Conservation (phyloP, 2,113 vertebrate genomes). For the Semnornis frantzii region DNA sequence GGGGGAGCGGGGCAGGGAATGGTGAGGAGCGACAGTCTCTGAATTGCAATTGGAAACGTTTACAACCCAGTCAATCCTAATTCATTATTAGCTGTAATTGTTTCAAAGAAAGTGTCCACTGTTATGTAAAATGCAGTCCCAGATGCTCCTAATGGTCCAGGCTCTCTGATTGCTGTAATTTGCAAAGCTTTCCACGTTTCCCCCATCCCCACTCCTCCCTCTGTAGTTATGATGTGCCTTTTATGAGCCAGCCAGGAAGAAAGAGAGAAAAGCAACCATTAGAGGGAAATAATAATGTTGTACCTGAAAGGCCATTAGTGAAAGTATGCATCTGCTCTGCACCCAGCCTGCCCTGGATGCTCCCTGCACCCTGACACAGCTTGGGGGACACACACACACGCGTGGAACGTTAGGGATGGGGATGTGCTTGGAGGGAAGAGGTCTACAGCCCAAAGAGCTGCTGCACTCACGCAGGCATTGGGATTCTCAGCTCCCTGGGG, state of each 20-base stretch:
- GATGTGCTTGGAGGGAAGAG: neutral
- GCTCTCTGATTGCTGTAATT: slow-evolving; percentile 77
- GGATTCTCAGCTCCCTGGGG: neutral
- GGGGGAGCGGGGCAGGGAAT: neutral
- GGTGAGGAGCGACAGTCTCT: slow-evolving; percentile 45
- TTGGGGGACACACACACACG: neutral
- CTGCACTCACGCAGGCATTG: neutral
- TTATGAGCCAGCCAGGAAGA: slow-evolving; percentile 55
- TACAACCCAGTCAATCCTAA: slow-evolving; percentile 64
- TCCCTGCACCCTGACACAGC: neutral
- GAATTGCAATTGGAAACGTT: slow-evolving; percentile 69
- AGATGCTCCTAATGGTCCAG: slow-evolving; percentile 75
- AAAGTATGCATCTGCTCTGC: slow-evolving; percentile 12
- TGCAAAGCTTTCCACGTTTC: slow-evolving; percentile 46
- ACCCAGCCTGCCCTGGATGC: neutral
- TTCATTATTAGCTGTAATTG: slow-evolving; percentile 78
- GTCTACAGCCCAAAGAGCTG: neutral
- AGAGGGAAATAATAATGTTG: slow-evolving; percentile 68
- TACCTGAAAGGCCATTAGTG: slow-evolving; percentile 72
- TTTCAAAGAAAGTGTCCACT: slow-evolving; percentile 75
- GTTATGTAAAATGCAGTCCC: slow-evolving; percentile 76
- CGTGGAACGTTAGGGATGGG: neutral
- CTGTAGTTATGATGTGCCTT: slow-evolving; percentile 66
- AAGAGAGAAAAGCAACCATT: slow-evolving; percentile 62
- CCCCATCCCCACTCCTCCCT: neutral